Base-by-base conservation (phyloP, 2,888 invertebrate species). In the Synanthedon myopaeformis region DNA sequence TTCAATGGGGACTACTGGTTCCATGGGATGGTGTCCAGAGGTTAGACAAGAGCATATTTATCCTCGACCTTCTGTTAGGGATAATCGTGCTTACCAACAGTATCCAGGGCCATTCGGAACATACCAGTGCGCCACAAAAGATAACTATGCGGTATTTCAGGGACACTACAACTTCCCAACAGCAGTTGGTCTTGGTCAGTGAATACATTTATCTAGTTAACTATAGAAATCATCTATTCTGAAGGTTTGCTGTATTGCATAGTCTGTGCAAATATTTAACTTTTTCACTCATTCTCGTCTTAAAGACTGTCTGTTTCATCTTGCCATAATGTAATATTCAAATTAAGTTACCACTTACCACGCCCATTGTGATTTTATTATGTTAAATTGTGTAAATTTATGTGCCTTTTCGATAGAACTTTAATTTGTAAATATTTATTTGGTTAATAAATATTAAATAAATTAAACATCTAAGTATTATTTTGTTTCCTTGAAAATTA, bases 131-230 rank as follows among this genome's bases (percentile, higher is more conserved):
- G 84, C 84, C 8, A 63, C 82, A 4, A 88, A 88, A 57, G 87
- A 88, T 50, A 88, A 85, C 61, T 88, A 87, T 60, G 66, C 79
- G 14, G 72, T 88, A 64, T 87, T 88, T 60, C 88, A 88, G 63
- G 88, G 88, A 66, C 88, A 88, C 66, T 86, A 86, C 56, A 85
- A 81, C 60, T 69, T 86, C 56, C 85, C 83, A 65, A 81, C 85
- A 8, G 81, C 87, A 1, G 74, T 88, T 52, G 88, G 87, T 50
- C 72, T 88, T 54, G 84, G 88, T 62, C 88, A 87, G 63, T 88
- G 69, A 65, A 23, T 35, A 35, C 35, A 8, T 8, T 28, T 28
- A 28, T 28, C 42, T 42, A 42, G 14, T n/a, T 45, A 13, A 45
- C 45, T 14, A 45, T 14, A 45, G 14, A 13, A 45, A 13, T 10